Base-by-base conservation (phyloP, 2,888 invertebrate species). In the Protophormia terraenovae region DNA sequence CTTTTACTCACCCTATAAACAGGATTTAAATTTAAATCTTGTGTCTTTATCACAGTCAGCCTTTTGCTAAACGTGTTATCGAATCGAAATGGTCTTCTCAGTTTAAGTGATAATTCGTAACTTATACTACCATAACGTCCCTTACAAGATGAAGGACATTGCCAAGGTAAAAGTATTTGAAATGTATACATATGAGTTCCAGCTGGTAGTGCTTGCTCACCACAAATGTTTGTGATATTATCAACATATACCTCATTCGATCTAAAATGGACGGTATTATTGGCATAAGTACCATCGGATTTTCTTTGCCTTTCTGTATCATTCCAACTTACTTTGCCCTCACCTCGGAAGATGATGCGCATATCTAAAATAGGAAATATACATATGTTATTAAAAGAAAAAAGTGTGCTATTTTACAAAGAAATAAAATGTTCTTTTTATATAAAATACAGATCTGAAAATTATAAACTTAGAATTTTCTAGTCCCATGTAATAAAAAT, bases 21-120 rank as follows among this genome's bases (percentile, higher is more conserved):
- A 5, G 95, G 93, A 90, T 95, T 94, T 87, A 94, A 93, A 92
- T 97, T 97, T 81, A 98, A 94, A 92, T 97, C 96, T 87, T 96
- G 93, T 8, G 95, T 94, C 85, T 96, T 95, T 67, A 96, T 94
- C 12, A 97, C 95, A 29, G 96, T 96, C 88, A 97, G n/a, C 0
- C 89, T 88, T 53, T 89, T 88, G 7, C 82, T 88, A 24, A 90
- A 90, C 0, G 78, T 83, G 53, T 89, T 89, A 41, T 90, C 88
- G 91, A 96, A 96, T 88, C 96, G 96, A 95, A 96, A 96, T n/a
- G 97, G 96, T 8, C 96, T 93, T 90, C 97, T 96, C 8, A 97
- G 92, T 0, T 94, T 95, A 10, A 82, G 38, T 90, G 95, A 96
- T 2, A 96, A 94, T 4, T 95, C 95, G 90, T 97, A 98, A 24